Base-by-base conservation (phyloP, 1,140 invertebrate species). In the Sipha flava region DNA sequence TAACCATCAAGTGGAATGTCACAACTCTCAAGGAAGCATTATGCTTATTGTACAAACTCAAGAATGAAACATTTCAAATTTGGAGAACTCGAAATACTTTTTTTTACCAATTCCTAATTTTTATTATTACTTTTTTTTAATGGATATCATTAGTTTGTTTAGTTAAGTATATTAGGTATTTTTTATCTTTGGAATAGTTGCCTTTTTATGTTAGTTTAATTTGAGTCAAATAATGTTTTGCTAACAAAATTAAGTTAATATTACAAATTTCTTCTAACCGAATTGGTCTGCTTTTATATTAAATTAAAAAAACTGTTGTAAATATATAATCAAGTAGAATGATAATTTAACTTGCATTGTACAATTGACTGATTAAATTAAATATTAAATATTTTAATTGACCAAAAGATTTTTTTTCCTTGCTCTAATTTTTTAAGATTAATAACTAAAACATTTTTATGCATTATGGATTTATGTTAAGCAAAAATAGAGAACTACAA, bases 1-100 rank as follows among this genome's bases (percentile, higher is more conserved):
- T 29, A 88, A 90, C 31, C 93, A 95, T 86, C 93, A 94, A 84
- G 91, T 94, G 49, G 92, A 94, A 84, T 95, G 93, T 85, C 90
- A 92, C 29, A 87, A 91, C 54, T 90, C 90, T 73, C 82, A 84
- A 68, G 81, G 79, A 23, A 83, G 84, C 23, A 89, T 89, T 43
- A 88, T 89, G 88, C 84, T 89, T 1, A 89, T 89, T 80, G 88
- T 89, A n/a, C 88, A 88, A 82, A 88, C 87, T 23, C 68, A 80
- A 59, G 43, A 70, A 80, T 80, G 23, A 77, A 26, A 0, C 16
- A 47, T 43, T 45, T 70, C 12, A 59, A 12, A 9, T 77, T 77
- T 18, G 47, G 18, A 5, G 10, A 37, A 18, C 0, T 57, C 26
- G 3, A 21, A 37, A 2, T 34, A 3, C 16, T 16, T 16, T 47